phyloP scores from a whole-genome alignment of 2,888 invertebrate genomes.

The Tipula vernalis region DNA sequence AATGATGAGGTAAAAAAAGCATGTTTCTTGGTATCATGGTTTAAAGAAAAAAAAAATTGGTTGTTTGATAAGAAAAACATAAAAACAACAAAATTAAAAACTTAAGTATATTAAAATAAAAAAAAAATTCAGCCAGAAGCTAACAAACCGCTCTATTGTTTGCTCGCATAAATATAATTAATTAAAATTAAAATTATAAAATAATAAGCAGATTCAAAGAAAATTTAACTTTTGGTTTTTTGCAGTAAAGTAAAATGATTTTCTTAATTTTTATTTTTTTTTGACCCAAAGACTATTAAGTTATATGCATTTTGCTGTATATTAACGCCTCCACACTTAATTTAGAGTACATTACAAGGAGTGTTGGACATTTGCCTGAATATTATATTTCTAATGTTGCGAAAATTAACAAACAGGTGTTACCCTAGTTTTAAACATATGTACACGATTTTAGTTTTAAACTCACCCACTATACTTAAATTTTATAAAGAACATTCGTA shows the following conservation, averaged over 20 bases:
- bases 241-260: background rate
- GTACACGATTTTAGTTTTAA: background rate
- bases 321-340: background rate
- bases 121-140: constrained; percentile 4
- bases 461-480: background rate
- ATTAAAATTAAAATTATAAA: background rate
- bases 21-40: background rate
- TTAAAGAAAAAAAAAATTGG: background rate
- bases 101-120: background rate
- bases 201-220: background rate
- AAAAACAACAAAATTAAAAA: background rate
- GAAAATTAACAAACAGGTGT: background rate
- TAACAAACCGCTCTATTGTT: background rate
- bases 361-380: background rate
- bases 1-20: background rate
- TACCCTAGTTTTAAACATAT: background rate
- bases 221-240: background rate
- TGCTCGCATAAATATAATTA: background rate
- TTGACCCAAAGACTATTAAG: background rate
- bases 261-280: background rate
- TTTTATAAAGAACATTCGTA: background rate
- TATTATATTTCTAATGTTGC: background rate
- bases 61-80: background rate
- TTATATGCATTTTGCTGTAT: background rate
- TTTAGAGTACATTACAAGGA: background rate